Evolutionary conservation across 2,113 vertebrate genomes (phyloP).

Genomic region (Brachyhypopomus occidentalis): DNA sequence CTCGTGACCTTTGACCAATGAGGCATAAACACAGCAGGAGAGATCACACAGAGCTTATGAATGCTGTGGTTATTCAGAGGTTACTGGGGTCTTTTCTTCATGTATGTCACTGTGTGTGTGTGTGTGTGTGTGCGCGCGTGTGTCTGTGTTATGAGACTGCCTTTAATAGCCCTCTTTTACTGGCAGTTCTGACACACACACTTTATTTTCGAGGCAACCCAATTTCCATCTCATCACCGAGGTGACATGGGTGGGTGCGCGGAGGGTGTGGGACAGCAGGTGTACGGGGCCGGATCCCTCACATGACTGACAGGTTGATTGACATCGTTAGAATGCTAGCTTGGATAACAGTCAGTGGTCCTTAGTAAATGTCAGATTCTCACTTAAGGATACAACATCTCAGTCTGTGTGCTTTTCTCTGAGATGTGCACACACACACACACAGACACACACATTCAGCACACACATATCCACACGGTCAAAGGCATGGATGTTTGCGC

Average conservation of each 20-base stretch:
- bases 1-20: slow-evolving; percentile 94
- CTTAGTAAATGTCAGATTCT: neutral
- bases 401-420: too few relatives aligned
- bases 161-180: slow-evolving; percentile 1
- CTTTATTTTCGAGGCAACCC: slow-evolving; percentile 15
- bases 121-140: slow-evolving; percentile 26
- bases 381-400: neutral
- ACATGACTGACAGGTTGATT: slow-evolving; percentile 43
- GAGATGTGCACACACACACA: slow-evolving; percentile 11
- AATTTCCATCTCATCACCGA: slow-evolving; percentile 43
- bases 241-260: neutral
- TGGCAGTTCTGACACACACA: neutral
- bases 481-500: too few relatives aligned
- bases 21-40: slow-evolving; percentile 88
- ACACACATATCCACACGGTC: neutral
- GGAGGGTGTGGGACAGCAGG: slow-evolving; percentile 18
- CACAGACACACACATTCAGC: neutral
- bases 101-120: slow-evolving; percentile 3
- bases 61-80: slow-evolving; percentile 74
- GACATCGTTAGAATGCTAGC: neutral
- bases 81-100: neutral
- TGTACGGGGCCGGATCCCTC: slow-evolving; percentile 16
- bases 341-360: slow-evolving; percentile 18
- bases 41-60: slow-evolving; percentile 91
- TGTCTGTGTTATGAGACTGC: neutral